Evolutionary conservation across 2,888 invertebrate species (phyloP).

Genomic region (Salpingus planirostris): DNA sequence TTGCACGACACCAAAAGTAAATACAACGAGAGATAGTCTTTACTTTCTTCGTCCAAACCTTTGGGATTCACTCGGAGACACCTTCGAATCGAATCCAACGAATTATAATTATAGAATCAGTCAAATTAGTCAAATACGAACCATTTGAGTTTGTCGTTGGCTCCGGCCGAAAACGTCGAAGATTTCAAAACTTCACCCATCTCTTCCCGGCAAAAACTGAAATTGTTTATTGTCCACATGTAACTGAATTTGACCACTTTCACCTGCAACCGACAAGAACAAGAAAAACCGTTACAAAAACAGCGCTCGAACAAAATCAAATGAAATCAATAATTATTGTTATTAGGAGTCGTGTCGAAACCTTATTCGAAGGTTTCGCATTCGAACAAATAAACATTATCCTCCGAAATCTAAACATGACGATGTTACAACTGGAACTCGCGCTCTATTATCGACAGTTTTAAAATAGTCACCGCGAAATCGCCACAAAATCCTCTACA

Average conservation of each 20-base stretch:
- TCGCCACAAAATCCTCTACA: too few species aligned
- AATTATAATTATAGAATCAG: background rate
- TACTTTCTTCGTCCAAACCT: slow-evolving; percentile 99
- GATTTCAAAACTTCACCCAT: slow-evolving; percentile 99
- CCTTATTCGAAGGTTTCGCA: slow-evolving; percentile 2
- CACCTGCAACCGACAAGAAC: slow-evolving; percentile 59
- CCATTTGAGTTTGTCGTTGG: slow-evolving; percentile 99
- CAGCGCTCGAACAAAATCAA: background rate
- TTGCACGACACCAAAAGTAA: slow-evolving; percentile 98
- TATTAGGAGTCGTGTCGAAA: too few species aligned
- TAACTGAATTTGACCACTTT: slow-evolving; percentile 99
- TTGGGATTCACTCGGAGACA: slow-evolving; percentile 99
- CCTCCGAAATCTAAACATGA: slow-evolving; percentile 3
- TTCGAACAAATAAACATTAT: slow-evolving; percentile 7
- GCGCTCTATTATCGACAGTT: too few species aligned
- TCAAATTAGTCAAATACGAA: slow-evolving; percentile 34
- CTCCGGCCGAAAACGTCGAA: slow-evolving; percentile 98
- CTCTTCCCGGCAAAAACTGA: slow-evolving; percentile 99
- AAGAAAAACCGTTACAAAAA: background rate
- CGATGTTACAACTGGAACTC: too few species aligned
- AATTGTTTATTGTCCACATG: slow-evolving; percentile 99
- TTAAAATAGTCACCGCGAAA: too few species aligned
- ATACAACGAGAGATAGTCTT: slow-evolving; percentile 99
- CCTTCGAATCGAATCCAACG: slow-evolving; percentile 44
- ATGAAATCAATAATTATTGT: too few species aligned